Base-by-base conservation (phyloP, 2,888 invertebrate genomes). In the Tiliacea aurago region DNA sequence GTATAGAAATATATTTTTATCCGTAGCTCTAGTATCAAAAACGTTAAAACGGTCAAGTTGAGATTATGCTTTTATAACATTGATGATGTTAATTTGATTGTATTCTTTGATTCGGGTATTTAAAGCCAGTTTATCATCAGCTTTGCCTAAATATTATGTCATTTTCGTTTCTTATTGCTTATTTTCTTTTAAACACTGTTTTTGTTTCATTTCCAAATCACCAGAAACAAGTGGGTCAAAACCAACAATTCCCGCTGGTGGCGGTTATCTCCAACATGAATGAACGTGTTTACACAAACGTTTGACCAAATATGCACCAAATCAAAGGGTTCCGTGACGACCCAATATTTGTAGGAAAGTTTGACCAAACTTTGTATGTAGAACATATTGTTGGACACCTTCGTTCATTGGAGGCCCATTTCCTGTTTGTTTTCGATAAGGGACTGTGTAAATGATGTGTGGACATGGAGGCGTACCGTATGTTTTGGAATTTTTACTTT, bases 381-480 rank as follows among this genome's bases (percentile, higher is more conserved):
- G 81, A 80, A 90, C 90, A 90, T 87, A 84, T 84, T 84, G 83
- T 86, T 81, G 83, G 83, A 90, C 89, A 89, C 88, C 87, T 87
- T 80, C 68, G 72, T 73, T 76, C 85, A 82, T 85, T 87, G 84
- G 84, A 88, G 87, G 85, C 87, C 87, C 85, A 91, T 91, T 90
- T 91, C 91, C 91, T 91, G 91, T 91, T 90, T 90, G 88, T 76
- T 67, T 81, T 81, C 90, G 91, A 91, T 91, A 91, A 91, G 90
- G 91, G 87, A 72, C 87, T 87, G 76, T 78, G 83, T 87, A 86
- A 89, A 90, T 82, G 80, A 78, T 80, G 77, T 86, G 85, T 88
- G 73, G 76, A 83, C 82, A 86, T 79, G 84, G 80, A 80, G 82
- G 80, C 65, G 80, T 78, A 84, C 78, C 80, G 85, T 70, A 67